Conservation (phyloP, 2,888 invertebrate species). For the Heteromyza rotundicornis region DNA sequence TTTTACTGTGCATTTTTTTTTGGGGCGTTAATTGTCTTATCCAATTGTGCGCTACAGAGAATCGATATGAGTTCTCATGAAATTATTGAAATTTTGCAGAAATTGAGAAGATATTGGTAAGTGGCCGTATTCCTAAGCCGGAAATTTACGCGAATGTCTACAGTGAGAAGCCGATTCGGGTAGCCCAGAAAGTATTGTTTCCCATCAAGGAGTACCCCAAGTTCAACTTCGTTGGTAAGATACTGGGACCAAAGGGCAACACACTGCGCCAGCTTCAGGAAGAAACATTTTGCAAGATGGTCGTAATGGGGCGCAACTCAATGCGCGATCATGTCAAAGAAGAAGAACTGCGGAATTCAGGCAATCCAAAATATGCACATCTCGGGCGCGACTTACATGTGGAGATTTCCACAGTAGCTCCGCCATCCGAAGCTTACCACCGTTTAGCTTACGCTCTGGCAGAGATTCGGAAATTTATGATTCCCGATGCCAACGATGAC, state of each 20-base stretch:
- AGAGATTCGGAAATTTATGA: slow-evolving; percentile 79
- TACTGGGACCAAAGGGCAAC: slow-evolving; percentile 92
- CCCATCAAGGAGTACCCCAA: slow-evolving; percentile 60
- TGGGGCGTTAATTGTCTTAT: too few species aligned
- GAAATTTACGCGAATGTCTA: slow-evolving; percentile 60
- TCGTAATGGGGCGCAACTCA: slow-evolving; percentile 89
- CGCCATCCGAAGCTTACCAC: slow-evolving; percentile 89
- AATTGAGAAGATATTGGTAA: slow-evolving; percentile 79
- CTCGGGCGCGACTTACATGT: slow-evolving; percentile 90
- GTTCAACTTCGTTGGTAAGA: slow-evolving; percentile 94
- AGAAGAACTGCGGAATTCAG: slow-evolving; percentile 84
- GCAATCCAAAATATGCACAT: slow-evolving; percentile 91
- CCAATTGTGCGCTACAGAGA: too few species aligned
- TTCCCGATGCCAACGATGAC: slow-evolving; percentile 69
- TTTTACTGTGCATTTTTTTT: background rate
- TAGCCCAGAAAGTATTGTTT: slow-evolving; percentile 59
- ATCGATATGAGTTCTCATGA: too few species aligned
- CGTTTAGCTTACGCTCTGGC: slow-evolving; percentile 82
- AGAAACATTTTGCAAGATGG: slow-evolving; percentile 96
- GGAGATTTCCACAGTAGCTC: slow-evolving; percentile 89
- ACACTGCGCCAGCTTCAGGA: slow-evolving; percentile 90
- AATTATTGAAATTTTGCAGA: slow-evolving; percentile 36
- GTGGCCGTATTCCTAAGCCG: slow-evolving; percentile 69
- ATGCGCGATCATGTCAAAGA: slow-evolving; percentile 96
- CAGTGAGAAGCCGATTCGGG: slow-evolving; percentile 59